Conservation (phyloP, 2,113 vertebrate genomes). For the Elaphurus davidianus region DNA sequence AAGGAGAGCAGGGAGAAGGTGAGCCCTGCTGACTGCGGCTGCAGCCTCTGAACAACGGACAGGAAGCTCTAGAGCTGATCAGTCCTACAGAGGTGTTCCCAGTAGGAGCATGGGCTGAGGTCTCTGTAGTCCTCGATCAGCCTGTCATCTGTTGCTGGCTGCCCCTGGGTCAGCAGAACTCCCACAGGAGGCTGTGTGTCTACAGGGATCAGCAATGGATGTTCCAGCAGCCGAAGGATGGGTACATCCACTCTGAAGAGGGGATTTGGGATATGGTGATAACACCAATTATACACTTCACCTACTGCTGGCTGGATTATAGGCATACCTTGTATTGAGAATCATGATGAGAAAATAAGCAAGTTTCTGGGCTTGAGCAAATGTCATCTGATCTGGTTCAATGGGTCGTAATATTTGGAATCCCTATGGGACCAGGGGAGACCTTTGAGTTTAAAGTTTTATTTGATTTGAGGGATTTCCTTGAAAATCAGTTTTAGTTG, state of each 20-base stretch:
- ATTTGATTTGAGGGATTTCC: background rate
- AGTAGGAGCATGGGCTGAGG: accelerated
- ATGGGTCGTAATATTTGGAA: background rate
- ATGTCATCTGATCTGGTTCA: background rate
- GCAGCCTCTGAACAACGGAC: background rate
- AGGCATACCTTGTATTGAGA: background rate
- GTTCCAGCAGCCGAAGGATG: background rate
- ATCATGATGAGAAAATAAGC: background rate
- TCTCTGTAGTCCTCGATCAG: background rate
- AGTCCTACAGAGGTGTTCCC: background rate
- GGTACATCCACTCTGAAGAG: background rate
- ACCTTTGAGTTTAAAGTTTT: background rate
- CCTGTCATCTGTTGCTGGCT: too few relatives aligned
- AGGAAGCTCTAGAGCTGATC: background rate
- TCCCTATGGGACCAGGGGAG: background rate
- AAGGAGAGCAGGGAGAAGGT: background rate
- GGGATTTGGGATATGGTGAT: background rate
- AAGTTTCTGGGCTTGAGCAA: background rate
- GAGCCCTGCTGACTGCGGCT: background rate
- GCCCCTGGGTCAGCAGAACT: accelerated
- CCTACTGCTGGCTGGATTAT: background rate
- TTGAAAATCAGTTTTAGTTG: background rate
- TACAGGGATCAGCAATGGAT: background rate
- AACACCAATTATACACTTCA: background rate
- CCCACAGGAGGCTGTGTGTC: accelerated